These are phyloP conservation scores for Musca domestica DNA, from an alignment of 1,140 invertebrate genomes.

Conservation along the genomic window DNA sequence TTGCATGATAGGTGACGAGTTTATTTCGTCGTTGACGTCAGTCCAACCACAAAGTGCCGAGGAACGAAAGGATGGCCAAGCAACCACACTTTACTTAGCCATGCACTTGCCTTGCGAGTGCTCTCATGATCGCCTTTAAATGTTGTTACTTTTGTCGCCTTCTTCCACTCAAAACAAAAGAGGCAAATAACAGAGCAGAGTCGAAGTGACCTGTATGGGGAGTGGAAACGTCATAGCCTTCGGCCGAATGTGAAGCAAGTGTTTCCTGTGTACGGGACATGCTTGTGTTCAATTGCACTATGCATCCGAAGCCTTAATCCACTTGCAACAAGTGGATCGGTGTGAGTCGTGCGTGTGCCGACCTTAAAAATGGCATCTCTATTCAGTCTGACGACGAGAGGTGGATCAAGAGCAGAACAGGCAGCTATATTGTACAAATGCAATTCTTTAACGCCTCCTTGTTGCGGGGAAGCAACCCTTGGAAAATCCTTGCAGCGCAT, in stretches of 20 bases:
- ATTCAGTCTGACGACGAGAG: too few relatives aligned
- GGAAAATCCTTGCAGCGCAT: not conserved
- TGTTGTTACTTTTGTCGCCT: constrained; percentile 16
- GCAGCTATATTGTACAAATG: constrained; percentile 13
- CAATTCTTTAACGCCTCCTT: constrained; percentile 18
- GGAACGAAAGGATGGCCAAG: too few relatives aligned
- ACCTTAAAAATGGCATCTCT: not conserved
- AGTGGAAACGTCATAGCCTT: constrained; percentile 6
- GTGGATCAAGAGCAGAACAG: not conserved
- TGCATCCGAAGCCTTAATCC: not conserved
- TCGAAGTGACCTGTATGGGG: constrained; percentile 5
- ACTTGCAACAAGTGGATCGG: not conserved
- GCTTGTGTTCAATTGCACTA: too few relatives aligned
- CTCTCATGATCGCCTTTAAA: constrained; percentile 10
- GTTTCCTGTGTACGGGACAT: not conserved
- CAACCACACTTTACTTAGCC: not conserved
- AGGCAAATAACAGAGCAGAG: not conserved
- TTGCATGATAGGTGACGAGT: constrained; percentile 11
- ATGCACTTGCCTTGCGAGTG: not conserved
- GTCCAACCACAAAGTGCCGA: too few relatives aligned
- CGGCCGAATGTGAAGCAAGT: constrained; percentile 12
- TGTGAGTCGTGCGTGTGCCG: not conserved
- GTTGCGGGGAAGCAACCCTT: not conserved
- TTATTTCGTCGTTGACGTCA: constrained; percentile 1
- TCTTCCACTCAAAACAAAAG: not conserved